Base-by-base conservation (phyloP, 1,140 invertebrate species). In the Littorina saxatilis region DNA sequence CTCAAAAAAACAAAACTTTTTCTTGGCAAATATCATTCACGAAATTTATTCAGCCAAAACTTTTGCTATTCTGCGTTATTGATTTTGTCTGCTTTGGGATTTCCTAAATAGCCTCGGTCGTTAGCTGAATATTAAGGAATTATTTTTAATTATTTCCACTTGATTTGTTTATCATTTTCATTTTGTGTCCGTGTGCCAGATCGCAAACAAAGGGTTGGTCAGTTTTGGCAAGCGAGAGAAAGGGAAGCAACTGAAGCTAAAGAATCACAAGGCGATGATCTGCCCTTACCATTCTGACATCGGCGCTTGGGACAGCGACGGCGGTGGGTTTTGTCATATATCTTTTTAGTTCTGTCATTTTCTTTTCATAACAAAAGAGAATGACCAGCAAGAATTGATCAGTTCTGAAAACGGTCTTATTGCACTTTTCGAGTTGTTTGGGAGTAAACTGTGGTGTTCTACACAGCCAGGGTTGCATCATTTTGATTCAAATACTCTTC, bases 211-310 rank as follows among this genome's bases (percentile, higher is more conserved):
- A 27, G 73, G 73, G 17, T 47, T 75, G 27, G 47, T 75, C 50
- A 75, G 43, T 75, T 75, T 75, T 17, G 47, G 47, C 0, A 52
- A 35, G 17, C 43, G 50, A 4, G 73, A 75, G 43, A 75, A 55
- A 75, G 73, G 73, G 20, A 75, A 52, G 27, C 52, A 23, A n/a
- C 47, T 75, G 43, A 52, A 32, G 43, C 0, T 75, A 1, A 52
- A 75, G n/a, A 27, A 2, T 2, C 0, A 2, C 2, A 50, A 35
- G 29, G 5, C 0, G 73, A 20, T 47, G 73, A 32, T 75, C 43
- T 35, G 7, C 15, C 43, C 73, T 23, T 75, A 35, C 32, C 5
- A 52, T 4, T 75, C 73, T 17, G 73, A 75, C 43, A 75, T 75
- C 5, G n/a, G 29, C 27, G 47, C 23, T 13, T 2, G 11, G 4